These are phyloP conservation scores for Tenthredo notha DNA, from an alignment of 2,888 invertebrate genomes.

Conservation along the genomic window DNA sequence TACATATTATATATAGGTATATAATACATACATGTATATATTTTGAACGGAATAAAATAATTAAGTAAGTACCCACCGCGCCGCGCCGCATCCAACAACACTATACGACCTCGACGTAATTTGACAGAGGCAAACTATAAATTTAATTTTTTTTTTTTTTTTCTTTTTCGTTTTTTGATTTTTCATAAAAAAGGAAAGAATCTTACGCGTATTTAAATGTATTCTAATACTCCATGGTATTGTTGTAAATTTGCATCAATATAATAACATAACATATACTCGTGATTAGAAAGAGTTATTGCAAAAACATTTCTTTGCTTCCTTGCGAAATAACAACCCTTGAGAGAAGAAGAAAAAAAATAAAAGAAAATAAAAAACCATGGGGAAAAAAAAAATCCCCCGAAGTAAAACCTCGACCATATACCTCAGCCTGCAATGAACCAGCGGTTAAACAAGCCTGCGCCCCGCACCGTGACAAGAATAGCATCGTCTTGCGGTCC, in stretches of 20 bases:
- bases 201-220: neutral
- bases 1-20: neutral
- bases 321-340: neutral
- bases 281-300: neutral
- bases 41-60: slow-evolving; percentile 38
- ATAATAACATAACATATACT: too few relatives aligned
- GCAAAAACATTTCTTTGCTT: neutral
- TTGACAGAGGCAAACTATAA: neutral
- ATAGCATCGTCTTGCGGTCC: slow-evolving; percentile 44
- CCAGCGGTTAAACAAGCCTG: slow-evolving; percentile 32
- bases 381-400: neutral
- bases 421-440: slow-evolving; percentile 27
- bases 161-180: neutral
- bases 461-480: slow-evolving; percentile 41
- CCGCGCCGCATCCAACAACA: neutral
- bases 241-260: neutral
- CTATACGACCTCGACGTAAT: slow-evolving; percentile 42
- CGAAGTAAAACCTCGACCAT: slow-evolving; percentile 20
- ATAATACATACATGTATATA: neutral
- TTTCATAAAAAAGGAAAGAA: neutral
- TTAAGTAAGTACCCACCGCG: neutral
- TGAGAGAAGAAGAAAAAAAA: neutral
- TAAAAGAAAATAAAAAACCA: neutral
- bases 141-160: neutral
- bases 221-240: neutral